A percentile compares a stretch with the other conserved stretches of the same genome.
Conservation (phyloP, 2,113 vertebrate genomes). For the Circaetus gallicus region DNA sequence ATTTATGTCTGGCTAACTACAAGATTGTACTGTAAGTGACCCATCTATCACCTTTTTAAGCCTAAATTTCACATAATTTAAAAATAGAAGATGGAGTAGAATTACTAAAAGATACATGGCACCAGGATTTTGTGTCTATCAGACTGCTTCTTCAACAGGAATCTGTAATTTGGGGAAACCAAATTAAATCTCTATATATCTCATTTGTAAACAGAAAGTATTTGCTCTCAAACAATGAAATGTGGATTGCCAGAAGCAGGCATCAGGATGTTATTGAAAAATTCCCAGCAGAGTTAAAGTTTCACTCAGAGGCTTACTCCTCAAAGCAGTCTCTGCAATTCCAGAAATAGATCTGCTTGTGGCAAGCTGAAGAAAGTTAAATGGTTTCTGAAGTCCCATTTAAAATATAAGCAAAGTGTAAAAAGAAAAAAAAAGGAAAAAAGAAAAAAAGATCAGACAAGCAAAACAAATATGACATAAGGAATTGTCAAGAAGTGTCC, state of each 20-base stretch:
- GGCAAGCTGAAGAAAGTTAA: not conserved
- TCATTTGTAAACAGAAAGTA: conserved; percentile 53
- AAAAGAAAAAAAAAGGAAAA: not conserved
- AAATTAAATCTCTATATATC: conserved; percentile 12
- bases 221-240: conserved; percentile 44
- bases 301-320: not conserved
- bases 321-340: not conserved
- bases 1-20: not conserved
- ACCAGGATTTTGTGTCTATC: not conserved
- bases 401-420: not conserved
- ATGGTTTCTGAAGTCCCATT: not conserved
- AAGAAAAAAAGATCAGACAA: not conserved
- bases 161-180: not conserved
- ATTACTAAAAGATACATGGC: not conserved
- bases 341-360: not conserved
- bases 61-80: not conserved
- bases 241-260: conserved; percentile 38
- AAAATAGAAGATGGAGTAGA: not conserved
- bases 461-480: not conserved
- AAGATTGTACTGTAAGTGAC: not conserved
- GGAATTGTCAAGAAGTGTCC: not conserved
- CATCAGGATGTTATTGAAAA: conserved; percentile 32
- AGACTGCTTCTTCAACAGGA: not conserved
- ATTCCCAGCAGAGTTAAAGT: conserved; percentile 18
- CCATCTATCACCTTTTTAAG: not conserved